phyloP scores from a whole-genome alignment of 2,888 invertebrate genomes.

The Parnassius orleans region DNA sequence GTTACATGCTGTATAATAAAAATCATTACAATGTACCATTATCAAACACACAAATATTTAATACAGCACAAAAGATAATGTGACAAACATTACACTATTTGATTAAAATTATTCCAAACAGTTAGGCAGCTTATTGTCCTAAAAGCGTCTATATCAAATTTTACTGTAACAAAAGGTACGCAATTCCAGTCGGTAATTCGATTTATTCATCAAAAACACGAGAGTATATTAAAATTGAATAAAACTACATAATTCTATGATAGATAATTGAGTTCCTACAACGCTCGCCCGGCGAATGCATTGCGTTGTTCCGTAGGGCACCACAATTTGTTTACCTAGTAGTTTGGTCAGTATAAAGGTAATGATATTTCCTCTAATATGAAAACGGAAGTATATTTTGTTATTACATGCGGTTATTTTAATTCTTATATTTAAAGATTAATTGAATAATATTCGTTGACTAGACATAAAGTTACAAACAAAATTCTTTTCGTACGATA shows the following conservation, averaged over 20 bases:
- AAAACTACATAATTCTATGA: conserved; percentile 49
- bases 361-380: too few species aligned
- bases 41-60: not conserved
- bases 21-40: not conserved
- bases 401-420: too few species aligned
- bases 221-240: conserved; percentile 43
- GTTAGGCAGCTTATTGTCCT: not conserved
- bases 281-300: conserved; percentile 36
- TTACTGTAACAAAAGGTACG: conserved; percentile 19
- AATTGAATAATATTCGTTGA: too few species aligned
- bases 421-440: too few species aligned
- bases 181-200: conserved; percentile 31
- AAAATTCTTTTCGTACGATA: too few species aligned
- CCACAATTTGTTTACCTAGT: conserved; percentile 35
- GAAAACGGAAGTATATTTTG: too few species aligned
- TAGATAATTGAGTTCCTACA: conserved; percentile 56
- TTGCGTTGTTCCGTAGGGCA: conserved; percentile 33
- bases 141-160: conserved; percentile 6
- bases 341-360: conserved; percentile 30
- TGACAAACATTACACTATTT: not conserved
- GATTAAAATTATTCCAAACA: not conserved
- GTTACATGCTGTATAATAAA: too few species aligned
- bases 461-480: too few species aligned
- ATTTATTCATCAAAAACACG: conserved; percentile 41
- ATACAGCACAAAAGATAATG: not conserved